Evolutionary conservation across 2,113 vertebrate genomes (phyloP).

Genomic region (Hymenochirus boettgeri): DNA sequence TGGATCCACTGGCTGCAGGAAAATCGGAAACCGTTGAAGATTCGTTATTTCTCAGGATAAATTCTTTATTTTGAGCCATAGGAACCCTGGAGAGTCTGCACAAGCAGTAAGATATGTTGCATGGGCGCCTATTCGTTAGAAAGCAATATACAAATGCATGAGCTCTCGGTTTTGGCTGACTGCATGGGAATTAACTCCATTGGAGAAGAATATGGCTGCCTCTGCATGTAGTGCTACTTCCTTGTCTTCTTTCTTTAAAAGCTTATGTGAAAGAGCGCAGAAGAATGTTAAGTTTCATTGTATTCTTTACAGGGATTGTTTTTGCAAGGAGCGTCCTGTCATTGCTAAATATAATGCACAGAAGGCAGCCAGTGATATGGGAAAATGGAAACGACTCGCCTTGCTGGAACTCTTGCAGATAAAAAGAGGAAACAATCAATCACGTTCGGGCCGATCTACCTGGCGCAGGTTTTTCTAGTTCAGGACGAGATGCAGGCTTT

Average conservation of each 20-base stretch:
- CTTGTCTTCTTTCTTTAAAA: slow-evolving; percentile 63
- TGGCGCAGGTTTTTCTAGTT: no score
- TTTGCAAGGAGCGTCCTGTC: slow-evolving; percentile 90
- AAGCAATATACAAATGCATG: slow-evolving; percentile 64
- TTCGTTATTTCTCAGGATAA: slow-evolving; percentile 68
- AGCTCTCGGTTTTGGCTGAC: slow-evolving; percentile 63
- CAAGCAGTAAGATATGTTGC: slow-evolving; percentile 61
- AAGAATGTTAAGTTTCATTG: slow-evolving; percentile 83
- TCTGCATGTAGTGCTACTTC: slow-evolving; percentile 75
- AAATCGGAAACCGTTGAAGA: slow-evolving; percentile 58
- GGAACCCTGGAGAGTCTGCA: slow-evolving; percentile 61
- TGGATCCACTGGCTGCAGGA: slow-evolving; percentile 60
- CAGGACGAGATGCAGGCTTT: slow-evolving; percentile 67
- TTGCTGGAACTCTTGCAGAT: slow-evolving; percentile 72
- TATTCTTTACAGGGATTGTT: slow-evolving; percentile 92
- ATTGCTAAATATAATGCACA: slow-evolving; percentile 90
- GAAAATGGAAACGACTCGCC: slow-evolving; percentile 69
- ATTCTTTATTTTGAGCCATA: slow-evolving; percentile 59
- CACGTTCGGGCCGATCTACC: no score
- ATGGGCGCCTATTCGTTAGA: slow-evolving; percentile 62
- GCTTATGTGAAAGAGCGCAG: slow-evolving; percentile 64
- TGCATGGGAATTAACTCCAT: slow-evolving; percentile 68
- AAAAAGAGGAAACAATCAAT: no score
- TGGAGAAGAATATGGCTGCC: slow-evolving; percentile 75
- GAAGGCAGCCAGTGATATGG: slow-evolving; percentile 88